A percentile compares a stretch with the other conserved stretches of the same genome.
These are phyloP conservation scores for Hybognathus amarus DNA, from an alignment of 2,797 vertebrate genomes.

Conservation along the genomic window DNA sequence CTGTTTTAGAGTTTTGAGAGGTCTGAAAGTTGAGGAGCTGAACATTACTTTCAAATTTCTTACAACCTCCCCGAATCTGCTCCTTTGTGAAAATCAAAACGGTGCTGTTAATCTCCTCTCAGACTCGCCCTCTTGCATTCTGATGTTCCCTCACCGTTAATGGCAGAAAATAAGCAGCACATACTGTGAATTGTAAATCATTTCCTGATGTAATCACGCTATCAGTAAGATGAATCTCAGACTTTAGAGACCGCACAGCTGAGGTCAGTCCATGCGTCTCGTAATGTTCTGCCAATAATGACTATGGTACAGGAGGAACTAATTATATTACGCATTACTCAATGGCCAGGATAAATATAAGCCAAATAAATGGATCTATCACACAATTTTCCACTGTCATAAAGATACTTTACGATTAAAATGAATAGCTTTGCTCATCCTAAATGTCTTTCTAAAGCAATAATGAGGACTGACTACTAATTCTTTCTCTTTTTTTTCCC, in stretches of 20 bases:
- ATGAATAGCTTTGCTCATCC: constrained; percentile 35
- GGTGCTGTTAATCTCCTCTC: constrained; percentile 6
- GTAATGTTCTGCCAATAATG: constrained; percentile 66
- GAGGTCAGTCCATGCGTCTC: constrained; percentile 60
- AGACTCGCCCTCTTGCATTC: constrained; percentile 19
- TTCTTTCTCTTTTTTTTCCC: background rate
- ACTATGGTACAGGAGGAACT: constrained; percentile 62
- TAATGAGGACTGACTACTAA: constrained; percentile 28
- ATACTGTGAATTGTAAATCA: constrained; percentile 59
- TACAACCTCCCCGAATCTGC: background rate
- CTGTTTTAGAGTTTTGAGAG: constrained; percentile 20
- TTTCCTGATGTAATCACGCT: constrained; percentile 60
- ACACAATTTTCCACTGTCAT: constrained; percentile 41
- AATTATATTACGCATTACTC: constrained; percentile 66
- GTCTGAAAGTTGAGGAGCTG: constrained; percentile 1
- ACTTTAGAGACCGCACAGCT: constrained; percentile 48
- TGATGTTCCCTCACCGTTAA: constrained; percentile 52
- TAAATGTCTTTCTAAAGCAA: constrained; percentile 36
- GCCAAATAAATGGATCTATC: constrained; percentile 22
- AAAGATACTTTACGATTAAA: constrained; percentile 54
- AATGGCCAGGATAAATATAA: constrained; percentile 57
- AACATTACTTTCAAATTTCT: background rate
- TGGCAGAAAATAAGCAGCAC: constrained; percentile 62
- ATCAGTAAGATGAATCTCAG: constrained; percentile 58
- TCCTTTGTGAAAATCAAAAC: constrained; percentile 37